Percentiles rank a stretch among this genome's conserved stretches.
Conservation (phyloP, 2,888 invertebrate genomes). For the Cremastinae sp. region DNA sequence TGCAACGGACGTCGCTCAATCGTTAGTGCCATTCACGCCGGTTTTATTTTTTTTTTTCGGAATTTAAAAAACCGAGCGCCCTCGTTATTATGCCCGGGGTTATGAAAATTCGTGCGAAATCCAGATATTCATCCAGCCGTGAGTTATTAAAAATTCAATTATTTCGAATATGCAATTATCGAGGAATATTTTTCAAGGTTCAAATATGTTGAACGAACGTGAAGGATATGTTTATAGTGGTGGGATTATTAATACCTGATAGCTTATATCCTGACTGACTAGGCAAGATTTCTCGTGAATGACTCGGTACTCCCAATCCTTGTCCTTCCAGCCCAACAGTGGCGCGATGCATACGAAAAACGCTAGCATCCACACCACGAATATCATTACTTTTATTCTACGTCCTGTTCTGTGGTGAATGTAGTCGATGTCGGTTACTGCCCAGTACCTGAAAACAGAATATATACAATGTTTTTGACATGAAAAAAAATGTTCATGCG, state of each 20-base stretch:
- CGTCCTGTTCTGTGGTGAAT: conserved; percentile 90
- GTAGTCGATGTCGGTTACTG: conserved; percentile 94
- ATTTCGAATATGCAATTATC: conserved; percentile 15
- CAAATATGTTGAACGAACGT: not conserved
- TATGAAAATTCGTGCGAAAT: conserved; percentile 29
- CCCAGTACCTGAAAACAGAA: conserved; percentile 91
- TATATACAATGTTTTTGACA: no score
- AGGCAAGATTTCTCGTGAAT: conserved; percentile 87
- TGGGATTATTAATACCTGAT: conserved; percentile 75
- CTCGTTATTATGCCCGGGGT: conserved; percentile 29
- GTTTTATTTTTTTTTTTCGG: not conserved
- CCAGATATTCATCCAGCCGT: conserved; percentile 8
- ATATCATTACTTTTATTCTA: conserved; percentile 90
- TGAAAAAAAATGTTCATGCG: not conserved
- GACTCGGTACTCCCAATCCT: conserved; percentile 83
- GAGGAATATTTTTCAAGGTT: not conserved
- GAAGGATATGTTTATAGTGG: not conserved
- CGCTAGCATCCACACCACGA: conserved; percentile 91
- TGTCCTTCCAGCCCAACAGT: conserved; percentile 91
- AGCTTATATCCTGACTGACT: conserved; percentile 92
- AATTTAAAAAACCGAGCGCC: conserved; percentile 24
- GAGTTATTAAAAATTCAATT: conserved; percentile 16
- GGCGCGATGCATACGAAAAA: conserved; percentile 94
- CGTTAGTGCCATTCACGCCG: not conserved
- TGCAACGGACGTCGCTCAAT: not conserved